These are phyloP conservation scores for Cotesia vestalis DNA, from an alignment of 1,140 invertebrate species.

Conservation along the genomic window DNA sequence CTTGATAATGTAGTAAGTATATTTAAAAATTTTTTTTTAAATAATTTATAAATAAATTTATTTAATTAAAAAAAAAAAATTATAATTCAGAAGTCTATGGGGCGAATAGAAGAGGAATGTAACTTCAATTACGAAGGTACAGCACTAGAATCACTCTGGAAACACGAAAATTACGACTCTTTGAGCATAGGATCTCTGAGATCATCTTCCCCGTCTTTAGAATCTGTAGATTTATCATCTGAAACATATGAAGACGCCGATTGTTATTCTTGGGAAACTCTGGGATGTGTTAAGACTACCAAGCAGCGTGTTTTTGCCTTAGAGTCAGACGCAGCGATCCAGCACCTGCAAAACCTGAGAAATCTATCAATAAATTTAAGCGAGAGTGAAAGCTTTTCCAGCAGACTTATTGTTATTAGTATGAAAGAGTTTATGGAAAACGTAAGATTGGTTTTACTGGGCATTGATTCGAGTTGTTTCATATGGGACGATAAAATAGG, in stretches of 20 bases:
- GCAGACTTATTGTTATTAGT: constrained; percentile 37
- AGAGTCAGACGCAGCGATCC: constrained; percentile 31
- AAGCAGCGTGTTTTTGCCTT: constrained; percentile 50
- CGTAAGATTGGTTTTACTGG: constrained; percentile 60
- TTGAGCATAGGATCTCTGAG: no score
- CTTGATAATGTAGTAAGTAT: background rate
- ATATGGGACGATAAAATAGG: constrained; percentile 48
- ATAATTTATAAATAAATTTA: no score
- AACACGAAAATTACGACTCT: no score
- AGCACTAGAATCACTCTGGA: no score
- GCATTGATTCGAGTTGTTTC: constrained; percentile 66
- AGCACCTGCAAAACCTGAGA: constrained; percentile 48
- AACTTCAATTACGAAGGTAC: no score
- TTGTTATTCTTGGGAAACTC: constrained; percentile 57
- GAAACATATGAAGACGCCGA: constrained; percentile 37
- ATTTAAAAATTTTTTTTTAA: no score
- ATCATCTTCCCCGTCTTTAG: constrained; percentile 32
- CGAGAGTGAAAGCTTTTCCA: background rate
- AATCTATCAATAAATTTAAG: background rate
- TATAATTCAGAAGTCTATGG: no score
- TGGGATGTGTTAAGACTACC: constrained; percentile 47
- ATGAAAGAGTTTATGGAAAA: constrained; percentile 55
- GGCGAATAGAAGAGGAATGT: no score
- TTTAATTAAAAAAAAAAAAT: no score
- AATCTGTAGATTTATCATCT: constrained; percentile 26